These are phyloP conservation scores for Danio choprae DNA, from an alignment of 2,797 vertebrate genomes.

Conservation along the genomic window DNA sequence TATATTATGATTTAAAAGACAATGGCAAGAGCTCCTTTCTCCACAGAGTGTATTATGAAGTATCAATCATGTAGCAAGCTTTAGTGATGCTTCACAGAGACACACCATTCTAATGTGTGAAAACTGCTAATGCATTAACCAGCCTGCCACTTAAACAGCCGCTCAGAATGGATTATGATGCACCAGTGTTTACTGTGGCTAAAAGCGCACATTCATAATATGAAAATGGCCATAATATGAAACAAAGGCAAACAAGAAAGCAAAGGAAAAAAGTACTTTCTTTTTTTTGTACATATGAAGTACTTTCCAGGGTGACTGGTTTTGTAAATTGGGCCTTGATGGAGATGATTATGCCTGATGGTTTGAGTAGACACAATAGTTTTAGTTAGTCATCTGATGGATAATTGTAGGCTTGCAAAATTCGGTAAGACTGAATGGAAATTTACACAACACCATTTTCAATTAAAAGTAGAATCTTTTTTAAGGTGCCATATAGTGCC, in stretches of 20 bases:
- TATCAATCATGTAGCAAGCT: constrained; percentile 26
- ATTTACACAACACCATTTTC: too few species aligned
- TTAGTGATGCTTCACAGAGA: constrained; percentile 26
- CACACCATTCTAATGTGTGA: background rate
- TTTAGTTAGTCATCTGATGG: too few species aligned
- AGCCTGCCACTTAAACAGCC: constrained; percentile 8
- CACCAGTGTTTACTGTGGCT: background rate
- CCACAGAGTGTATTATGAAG: constrained; percentile 15
- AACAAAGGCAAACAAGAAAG: background rate
- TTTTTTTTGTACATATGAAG: too few species aligned
- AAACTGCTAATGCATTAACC: constrained; percentile 6
- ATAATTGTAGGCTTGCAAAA: too few species aligned
- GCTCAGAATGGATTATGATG: constrained; percentile 7
- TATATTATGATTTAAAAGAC: constrained; percentile 18
- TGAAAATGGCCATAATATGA: background rate
- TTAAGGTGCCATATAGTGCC: too few species aligned
- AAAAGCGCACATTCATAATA: constrained; percentile 7
- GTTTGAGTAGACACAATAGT: constrained; percentile 4
- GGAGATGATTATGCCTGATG: background rate
- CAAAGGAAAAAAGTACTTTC: background rate
- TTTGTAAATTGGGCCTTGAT: constrained; percentile 1
- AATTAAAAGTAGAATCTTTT: too few species aligned
- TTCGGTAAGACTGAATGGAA: too few species aligned
- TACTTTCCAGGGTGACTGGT: background rate
- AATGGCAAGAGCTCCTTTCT: background rate